phyloP scores from a whole-genome alignment of 2,113 vertebrate genomes.

The Pollimyrus isidori region DNA sequence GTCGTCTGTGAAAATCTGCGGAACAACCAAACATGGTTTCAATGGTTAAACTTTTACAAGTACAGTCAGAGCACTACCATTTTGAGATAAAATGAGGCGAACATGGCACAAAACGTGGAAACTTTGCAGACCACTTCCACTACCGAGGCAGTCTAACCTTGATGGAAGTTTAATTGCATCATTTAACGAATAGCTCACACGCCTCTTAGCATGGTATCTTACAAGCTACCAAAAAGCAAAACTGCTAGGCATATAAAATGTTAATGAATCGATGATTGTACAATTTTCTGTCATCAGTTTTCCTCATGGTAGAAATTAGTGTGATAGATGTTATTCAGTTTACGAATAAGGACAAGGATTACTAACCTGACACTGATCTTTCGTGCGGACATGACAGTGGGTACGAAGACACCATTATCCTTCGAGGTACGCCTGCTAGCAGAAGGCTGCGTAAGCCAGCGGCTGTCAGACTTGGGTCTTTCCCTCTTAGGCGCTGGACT shows the following conservation, averaged over 20 bases:
- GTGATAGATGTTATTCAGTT: neutral
- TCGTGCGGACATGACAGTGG: constrained; percentile 60
- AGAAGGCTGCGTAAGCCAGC: constrained; percentile 36
- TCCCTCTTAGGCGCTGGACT: constrained; percentile 58
- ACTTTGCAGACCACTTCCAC: neutral
- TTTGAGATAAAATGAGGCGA: neutral
- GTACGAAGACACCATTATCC: constrained; percentile 53
- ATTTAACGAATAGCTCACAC: neutral
- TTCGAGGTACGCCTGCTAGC: constrained; percentile 42
- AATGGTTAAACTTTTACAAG: neutral
- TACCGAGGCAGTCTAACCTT: neutral
- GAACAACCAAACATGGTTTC: neutral
- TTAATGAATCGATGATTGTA: neutral
- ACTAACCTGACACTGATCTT: constrained; percentile 85
- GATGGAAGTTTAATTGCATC: neutral
- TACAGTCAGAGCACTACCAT: neutral
- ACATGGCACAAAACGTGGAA: neutral
- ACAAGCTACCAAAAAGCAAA: neutral
- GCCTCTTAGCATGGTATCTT: neutral
- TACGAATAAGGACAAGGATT: neutral
- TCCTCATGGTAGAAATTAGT: neutral
- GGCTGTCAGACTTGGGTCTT: constrained; percentile 32
- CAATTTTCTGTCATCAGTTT: neutral
- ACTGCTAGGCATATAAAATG: neutral
- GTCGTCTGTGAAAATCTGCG: constrained; percentile 80